Percentiles rank a stretch among this genome's conserved stretches.
These are phyloP conservation scores for Antheraea mylitta DNA, from an alignment of 1,140 invertebrate species.

Conservation along the genomic window DNA sequence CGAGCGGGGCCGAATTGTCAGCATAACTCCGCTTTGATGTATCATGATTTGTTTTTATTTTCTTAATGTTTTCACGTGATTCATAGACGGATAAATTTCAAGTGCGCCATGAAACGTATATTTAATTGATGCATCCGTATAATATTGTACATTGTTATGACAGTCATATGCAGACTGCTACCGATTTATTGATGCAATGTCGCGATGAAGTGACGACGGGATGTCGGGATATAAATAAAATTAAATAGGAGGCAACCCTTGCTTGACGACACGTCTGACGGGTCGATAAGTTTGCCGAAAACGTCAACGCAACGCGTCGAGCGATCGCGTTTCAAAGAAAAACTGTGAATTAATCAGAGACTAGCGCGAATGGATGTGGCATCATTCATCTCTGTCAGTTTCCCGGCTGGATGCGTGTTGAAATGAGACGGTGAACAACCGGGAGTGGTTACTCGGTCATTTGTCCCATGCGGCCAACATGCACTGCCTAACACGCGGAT, in stretches of 20 bases:
- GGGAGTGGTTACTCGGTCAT: slow-evolving; percentile 62
- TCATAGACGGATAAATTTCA: slow-evolving; percentile 69
- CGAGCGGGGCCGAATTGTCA: slow-evolving; percentile 70
- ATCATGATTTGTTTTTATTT: slow-evolving; percentile 76
- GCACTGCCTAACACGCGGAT: slow-evolving; percentile 40
- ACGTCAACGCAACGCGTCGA: slow-evolving; percentile 50
- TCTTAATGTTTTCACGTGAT: slow-evolving; percentile 63
- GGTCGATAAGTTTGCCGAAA: slow-evolving; percentile 53
- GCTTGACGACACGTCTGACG: slow-evolving; percentile 30
- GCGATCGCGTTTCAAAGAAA: slow-evolving; percentile 65
- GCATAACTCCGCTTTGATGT: slow-evolving; percentile 76
- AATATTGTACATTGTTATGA: slow-evolving; percentile 53
- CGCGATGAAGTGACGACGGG: slow-evolving; percentile 1
- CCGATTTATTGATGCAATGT: slow-evolving; percentile 25
- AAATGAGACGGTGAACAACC: slow-evolving; percentile 48
- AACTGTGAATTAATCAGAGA: slow-evolving; percentile 69
- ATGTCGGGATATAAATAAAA: slow-evolving; percentile 20
- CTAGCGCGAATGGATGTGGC: slow-evolving; percentile 54
- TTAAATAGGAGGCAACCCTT: slow-evolving; percentile 20
- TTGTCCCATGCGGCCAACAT: slow-evolving; percentile 55
- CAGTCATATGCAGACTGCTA: slow-evolving; percentile 38
- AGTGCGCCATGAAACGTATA: slow-evolving; percentile 52
- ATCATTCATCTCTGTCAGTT: slow-evolving; percentile 60
- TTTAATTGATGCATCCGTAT: slow-evolving; percentile 62
- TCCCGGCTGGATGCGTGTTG: slow-evolving; percentile 29